Conservation (phyloP, 2,888 invertebrate species). For the Epistrophe grossulariae region DNA sequence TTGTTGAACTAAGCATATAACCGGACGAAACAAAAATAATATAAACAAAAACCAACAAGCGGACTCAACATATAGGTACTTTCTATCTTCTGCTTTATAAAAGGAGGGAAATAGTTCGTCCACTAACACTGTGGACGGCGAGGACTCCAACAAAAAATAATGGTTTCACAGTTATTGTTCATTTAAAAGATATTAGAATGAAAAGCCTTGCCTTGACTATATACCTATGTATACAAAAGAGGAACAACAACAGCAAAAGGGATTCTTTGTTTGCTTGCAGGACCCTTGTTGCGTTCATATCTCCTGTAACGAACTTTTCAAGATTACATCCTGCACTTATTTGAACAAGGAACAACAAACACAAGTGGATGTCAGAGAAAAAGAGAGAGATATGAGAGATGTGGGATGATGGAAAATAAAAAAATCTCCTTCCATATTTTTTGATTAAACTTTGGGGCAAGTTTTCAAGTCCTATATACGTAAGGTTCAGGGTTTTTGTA, state of each 20-base stretch:
- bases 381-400: not conserved
- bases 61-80: constrained; percentile 4
- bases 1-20: constrained; percentile 22
- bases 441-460: constrained; percentile 38
- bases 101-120: not conserved
- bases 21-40: not conserved
- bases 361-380: constrained; percentile 28
- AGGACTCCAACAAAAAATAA: constrained; percentile 2
- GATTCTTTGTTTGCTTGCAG: constrained; percentile 44
- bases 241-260: not conserved
- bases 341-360: constrained; percentile 53
- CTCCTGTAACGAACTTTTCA: constrained; percentile 59
- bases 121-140: not conserved
- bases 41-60: constrained; percentile 17
- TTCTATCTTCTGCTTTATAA: not conserved
- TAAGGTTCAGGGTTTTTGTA: constrained; percentile 35
- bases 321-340: constrained; percentile 62
- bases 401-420: constrained; percentile 11
- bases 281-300: constrained; percentile 61
- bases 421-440: constrained; percentile 38
- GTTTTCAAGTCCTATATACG: constrained; percentile 1
- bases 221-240: too few species aligned
- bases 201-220: constrained; percentile 20
- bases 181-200: constrained; percentile 63
- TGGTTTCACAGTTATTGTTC: constrained; percentile 53